Base-by-base conservation (phyloP, 1,140 invertebrate species). In the Stegodyphus mimosarum region DNA sequence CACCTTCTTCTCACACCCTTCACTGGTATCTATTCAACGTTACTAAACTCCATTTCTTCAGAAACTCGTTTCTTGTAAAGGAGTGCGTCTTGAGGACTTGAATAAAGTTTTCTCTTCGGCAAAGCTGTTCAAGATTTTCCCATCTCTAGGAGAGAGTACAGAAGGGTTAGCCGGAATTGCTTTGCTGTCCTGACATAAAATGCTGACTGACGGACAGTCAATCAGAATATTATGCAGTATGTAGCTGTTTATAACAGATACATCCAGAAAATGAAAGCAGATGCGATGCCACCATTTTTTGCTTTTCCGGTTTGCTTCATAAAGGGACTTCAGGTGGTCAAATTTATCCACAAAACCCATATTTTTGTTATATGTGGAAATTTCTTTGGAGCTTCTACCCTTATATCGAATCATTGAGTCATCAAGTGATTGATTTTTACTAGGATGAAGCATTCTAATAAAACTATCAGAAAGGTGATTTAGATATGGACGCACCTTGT, bases 311-410 rank as follows among this genome's bases (percentile, higher is more conserved):
- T 73, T 71, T 53, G 60, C 76, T 49, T 10, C 7, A 9, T 71
- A 73, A 63, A 33, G 49, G 6, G 78, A 63, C 73, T 67, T 74
- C n/a, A n/a, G n/a, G n/a, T n/a, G n/a, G n/a, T n/a, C n/a, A n/a
- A n/a, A n/a, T n/a, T n/a, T n/a, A n/a, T n/a, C n/a, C n/a, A 7
- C 53, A 67, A 17, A 71, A 10, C 51, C 66, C 66, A 69, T 33
- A 69, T 69, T 69, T 33, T 17, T 69, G 17, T 69, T 69, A 17
- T 69, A 69, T 9, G 13, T 33, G 66, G 18, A 7, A 33, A 69
- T 33, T 50, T 91, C 90, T 49, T 91, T 87, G 64, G 18, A 66
- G 73, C 66, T 84, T 51, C 81, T 51, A 48, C 86, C 88, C 50
- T 77, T 79, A 52, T 86, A 88, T 18, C 71, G 80, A 51, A 70